Percentiles rank a stretch among this genome's conserved stretches.
These are phyloP conservation scores for Sinocyclocheilus maitianheensis DNA, from an alignment of 2,113 vertebrate species.

Conservation along the genomic window DNA sequence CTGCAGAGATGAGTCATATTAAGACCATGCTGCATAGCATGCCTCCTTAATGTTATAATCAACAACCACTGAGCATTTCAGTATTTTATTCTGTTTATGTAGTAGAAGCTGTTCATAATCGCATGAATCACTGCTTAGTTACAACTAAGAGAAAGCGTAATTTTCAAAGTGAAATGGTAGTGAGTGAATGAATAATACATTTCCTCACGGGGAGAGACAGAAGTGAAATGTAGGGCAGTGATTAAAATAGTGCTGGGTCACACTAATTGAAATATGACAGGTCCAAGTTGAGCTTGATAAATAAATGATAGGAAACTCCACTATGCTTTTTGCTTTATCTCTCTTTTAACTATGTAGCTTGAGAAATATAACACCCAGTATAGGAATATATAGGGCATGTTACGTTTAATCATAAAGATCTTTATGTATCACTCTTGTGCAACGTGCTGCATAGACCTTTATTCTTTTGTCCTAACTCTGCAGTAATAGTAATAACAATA, in stretches of 20 bases:
- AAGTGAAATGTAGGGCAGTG: conserved; percentile 40
- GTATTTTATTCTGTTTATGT: background rate
- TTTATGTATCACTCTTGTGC: background rate
- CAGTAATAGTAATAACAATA: background rate
- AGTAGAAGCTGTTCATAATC: background rate
- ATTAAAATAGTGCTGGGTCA: conserved; percentile 31
- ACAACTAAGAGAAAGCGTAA: background rate
- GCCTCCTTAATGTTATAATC: background rate
- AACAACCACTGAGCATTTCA: background rate
- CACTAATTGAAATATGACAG: background rate
- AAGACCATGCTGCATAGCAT: background rate
- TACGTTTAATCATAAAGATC: background rate
- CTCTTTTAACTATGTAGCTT: conserved; percentile 12
- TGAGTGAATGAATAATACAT: conserved; percentile 23
- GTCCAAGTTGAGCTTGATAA: conserved; percentile 8
- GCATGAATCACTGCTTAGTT: background rate
- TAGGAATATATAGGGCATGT: background rate
- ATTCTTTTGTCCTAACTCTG: background rate
- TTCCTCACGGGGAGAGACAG: background rate
- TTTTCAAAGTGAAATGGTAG: background rate
- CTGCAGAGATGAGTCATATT: conserved; percentile 9
- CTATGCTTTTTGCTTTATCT: background rate
- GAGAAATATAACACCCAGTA: background rate
- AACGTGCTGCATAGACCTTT: background rate
- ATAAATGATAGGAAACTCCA: background rate